These are phyloP conservation scores for Chironomus riparius DNA, from an alignment of 2,888 invertebrate species.

Conservation along the genomic window DNA sequence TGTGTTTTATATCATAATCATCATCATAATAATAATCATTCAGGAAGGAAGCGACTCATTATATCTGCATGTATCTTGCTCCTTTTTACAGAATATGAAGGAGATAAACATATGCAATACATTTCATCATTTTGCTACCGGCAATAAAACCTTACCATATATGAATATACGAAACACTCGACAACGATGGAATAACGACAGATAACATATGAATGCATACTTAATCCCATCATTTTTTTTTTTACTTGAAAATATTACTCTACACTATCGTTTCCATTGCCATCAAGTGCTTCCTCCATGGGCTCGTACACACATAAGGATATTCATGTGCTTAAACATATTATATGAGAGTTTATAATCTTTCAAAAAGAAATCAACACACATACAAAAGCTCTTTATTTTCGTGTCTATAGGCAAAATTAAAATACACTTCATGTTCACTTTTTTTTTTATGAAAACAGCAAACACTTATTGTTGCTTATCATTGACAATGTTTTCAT, in stretches of 20 bases:
- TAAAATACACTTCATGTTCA: no score
- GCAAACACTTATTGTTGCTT: no score
- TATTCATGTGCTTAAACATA: not conserved
- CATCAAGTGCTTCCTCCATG: not conserved
- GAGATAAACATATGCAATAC: no score
- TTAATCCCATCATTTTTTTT: not conserved
- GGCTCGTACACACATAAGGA: not conserved
- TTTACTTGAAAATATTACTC: not conserved
- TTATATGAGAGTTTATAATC: not conserved
- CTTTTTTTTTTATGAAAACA: no score
- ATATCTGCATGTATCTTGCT: not conserved
- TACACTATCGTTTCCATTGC: no score
- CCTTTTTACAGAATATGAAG: no score
- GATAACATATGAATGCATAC: constrained; percentile 7
- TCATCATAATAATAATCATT: no score
- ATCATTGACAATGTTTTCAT: no score
- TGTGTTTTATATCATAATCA: no score
- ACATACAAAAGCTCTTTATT: no score
- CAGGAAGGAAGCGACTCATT: not conserved
- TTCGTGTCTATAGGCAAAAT: no score
- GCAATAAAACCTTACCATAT: not conserved
- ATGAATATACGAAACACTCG: not conserved
- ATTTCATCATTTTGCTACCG: not conserved
- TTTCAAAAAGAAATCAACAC: no score
- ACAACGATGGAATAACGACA: constrained; percentile 7